phyloP scores from a whole-genome alignment of 2,888 invertebrate species.

The Scotopteryx bipunctaria region DNA sequence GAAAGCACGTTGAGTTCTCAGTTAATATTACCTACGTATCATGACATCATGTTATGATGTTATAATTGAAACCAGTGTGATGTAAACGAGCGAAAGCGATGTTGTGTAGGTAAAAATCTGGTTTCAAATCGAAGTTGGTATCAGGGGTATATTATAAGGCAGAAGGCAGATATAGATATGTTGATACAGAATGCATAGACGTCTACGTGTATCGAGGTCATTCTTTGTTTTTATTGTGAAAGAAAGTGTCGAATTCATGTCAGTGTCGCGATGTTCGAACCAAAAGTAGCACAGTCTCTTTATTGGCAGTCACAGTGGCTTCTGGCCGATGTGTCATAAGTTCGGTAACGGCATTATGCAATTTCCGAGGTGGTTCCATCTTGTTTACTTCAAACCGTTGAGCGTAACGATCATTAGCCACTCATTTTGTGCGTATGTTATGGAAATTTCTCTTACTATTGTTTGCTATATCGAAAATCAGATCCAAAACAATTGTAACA shows the following conservation, averaged over 20 bases:
- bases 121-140: neutral
- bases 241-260: slow-evolving; percentile 69
- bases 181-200: neutral
- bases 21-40: slow-evolving; percentile 39
- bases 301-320: slow-evolving; percentile 61
- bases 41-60: slow-evolving; percentile 33
- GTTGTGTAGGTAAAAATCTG: neutral
- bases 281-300: slow-evolving; percentile 61
- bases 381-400: slow-evolving; percentile 53
- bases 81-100: slow-evolving; percentile 18
- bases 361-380: slow-evolving; percentile 58
- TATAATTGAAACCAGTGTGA: slow-evolving; percentile 19
- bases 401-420: slow-evolving; percentile 45
- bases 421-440: slow-evolving; percentile 29
- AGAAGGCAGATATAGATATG: no score
- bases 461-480: slow-evolving; percentile 40
- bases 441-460: slow-evolving; percentile 47
- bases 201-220: slow-evolving; percentile 51
- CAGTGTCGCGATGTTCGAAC: slow-evolving; percentile 61
- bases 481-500: slow-evolving; percentile 36
- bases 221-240: slow-evolving; percentile 69
- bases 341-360: slow-evolving; percentile 66
- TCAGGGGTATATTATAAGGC: no score
- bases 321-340: slow-evolving; percentile 65
- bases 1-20: slow-evolving; percentile 60